Percentiles rank a stretch among this genome's conserved stretches.
Conservation (phyloP, 2,888 invertebrate species). For the Clanis bilineata region DNA sequence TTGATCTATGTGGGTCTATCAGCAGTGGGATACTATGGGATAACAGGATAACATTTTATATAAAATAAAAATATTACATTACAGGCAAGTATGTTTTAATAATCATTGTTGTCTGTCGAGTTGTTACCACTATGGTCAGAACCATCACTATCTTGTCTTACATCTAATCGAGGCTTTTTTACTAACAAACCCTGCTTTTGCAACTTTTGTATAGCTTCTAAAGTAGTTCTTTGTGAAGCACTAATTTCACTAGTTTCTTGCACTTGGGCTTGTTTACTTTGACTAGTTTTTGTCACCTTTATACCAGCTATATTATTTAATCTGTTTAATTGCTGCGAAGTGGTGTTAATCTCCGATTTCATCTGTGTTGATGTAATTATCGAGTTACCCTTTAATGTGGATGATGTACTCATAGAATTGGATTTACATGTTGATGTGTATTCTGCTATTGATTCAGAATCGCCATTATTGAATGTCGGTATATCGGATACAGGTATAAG, state of each 20-base stretch:
- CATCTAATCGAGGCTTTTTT: slow-evolving; percentile 65
- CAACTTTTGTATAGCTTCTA: slow-evolving; percentile 71
- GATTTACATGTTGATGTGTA: slow-evolving; percentile 51
- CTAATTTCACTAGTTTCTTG: slow-evolving; percentile 59
- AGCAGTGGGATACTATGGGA: too few relatives aligned
- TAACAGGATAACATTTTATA: not conserved
- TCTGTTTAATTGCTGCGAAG: slow-evolving; percentile 59
- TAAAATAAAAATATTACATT: slow-evolving; percentile 24
- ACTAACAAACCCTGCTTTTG: slow-evolving; percentile 71
- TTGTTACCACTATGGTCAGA: slow-evolving; percentile 44
- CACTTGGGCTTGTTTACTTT: slow-evolving; percentile 56
- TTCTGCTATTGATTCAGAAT: slow-evolving; percentile 39
- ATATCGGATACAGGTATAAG: slow-evolving; percentile 53
- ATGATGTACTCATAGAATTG: slow-evolving; percentile 55
- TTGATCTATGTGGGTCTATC: too few relatives aligned
- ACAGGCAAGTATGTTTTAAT: slow-evolving; percentile 34
- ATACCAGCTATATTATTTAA: slow-evolving; percentile 58
- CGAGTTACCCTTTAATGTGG: slow-evolving; percentile 56
- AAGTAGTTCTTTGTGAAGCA: slow-evolving; percentile 54
- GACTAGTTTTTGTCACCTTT: slow-evolving; percentile 60
- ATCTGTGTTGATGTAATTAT: slow-evolving; percentile 58
- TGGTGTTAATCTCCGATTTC: slow-evolving; percentile 57
- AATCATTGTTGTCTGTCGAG: slow-evolving; percentile 41
- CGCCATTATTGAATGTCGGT: slow-evolving; percentile 35
- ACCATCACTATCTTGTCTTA: slow-evolving; percentile 48